phyloP scores from a whole-genome alignment of 1,140 invertebrate genomes.

The Gyrodactylus bullatarudis region DNA sequence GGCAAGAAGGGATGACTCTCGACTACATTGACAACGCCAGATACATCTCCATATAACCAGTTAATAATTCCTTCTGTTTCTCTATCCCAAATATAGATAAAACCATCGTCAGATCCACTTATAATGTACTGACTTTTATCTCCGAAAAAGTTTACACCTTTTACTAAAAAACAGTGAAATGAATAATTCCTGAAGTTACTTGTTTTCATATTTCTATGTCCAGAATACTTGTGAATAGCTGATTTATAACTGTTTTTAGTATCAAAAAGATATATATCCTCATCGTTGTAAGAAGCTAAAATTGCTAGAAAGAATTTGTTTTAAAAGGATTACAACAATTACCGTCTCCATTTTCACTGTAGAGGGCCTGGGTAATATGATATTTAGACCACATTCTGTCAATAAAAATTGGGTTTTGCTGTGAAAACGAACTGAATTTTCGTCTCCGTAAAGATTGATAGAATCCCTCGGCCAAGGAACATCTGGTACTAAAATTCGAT shows the following conservation, averaged over 20 bases:
- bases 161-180: slow-evolving; percentile 28
- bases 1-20: slow-evolving; percentile 56
- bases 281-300: slow-evolving; percentile 60
- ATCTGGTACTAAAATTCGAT: neutral
- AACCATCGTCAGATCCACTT: slow-evolving; percentile 70
- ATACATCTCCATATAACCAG: slow-evolving; percentile 3
- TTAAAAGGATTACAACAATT: neutral
- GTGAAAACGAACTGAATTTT: neutral
- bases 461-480: neutral
- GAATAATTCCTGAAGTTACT: slow-evolving; percentile 12
- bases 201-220: slow-evolving; percentile 25
- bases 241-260: slow-evolving; percentile 25
- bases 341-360: slow-evolving; percentile 2
- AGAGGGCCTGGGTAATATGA: neutral
- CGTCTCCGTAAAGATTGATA: neutral
- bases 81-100: slow-evolving; percentile 73
- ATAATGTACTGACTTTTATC: slow-evolving; percentile 52
- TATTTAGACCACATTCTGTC: neutral
- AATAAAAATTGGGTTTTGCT: neutral
- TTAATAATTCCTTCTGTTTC: slow-evolving; percentile 42
- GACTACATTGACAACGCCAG: slow-evolving; percentile 39
- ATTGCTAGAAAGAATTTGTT: slow-evolving; percentile 21
- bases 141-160: slow-evolving; percentile 69
- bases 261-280: slow-evolving; percentile 62
- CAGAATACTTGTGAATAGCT: slow-evolving; percentile 34